Evolutionary conservation across 2,888 invertebrate species (phyloP), one percentile per base, ranked within the genome.

Genomic region (Linyphia triangularis): DNA sequence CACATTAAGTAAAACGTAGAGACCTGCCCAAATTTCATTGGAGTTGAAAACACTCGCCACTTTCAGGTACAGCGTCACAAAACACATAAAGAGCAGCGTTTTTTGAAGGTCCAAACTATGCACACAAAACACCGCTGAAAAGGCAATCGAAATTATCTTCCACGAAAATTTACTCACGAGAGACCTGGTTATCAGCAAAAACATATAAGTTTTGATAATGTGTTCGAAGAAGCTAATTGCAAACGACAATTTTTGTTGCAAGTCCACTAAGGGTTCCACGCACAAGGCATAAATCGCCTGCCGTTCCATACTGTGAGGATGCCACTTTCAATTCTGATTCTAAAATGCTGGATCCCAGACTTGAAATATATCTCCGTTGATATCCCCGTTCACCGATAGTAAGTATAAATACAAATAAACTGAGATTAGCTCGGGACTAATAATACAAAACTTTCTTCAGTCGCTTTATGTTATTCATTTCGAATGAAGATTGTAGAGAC

Each of bases 401-500:
- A n/a, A n/a, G n/a, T n/a, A n/a, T n/a, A n/a, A n/a, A n/a, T n/a
- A n/a, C n/a, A n/a, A n/a, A n/a, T n/a, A n/a, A n/a, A n/a, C n/a
- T n/a, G n/a, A n/a, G n/a, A n/a, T n/a, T n/a, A n/a, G n/a, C n/a
- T n/a, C n/a, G n/a, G n/a, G n/a, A n/a, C n/a, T n/a, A n/a, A n/a
- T n/a, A n/a, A n/a, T n/a, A n/a, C n/a, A n/a, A n/a, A n/a, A n/a
- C n/a, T n/a, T n/a, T n/a, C n/a, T n/a, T n/a, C n/a, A n/a, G n/a
- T n/a, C n/a, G n/a, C n/a, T n/a, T n/a, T n/a, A n/a, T n/a, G n/a
- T n/a, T n/a, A n/a, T n/a, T n/a, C n/a, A n/a, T n/a, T n/a, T n/a
- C n/a, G n/a, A n/a, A n/a, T n/a, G n/a, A n/a, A n/a, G 51, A n/a
- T 51, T 51, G 51, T n/a, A 43, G 51, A 51, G 51, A 51, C 51